Percentiles rank a stretch among this genome's conserved stretches.
Evolutionary conservation across 2,113 vertebrate species (phyloP).

Genomic region (Melospiza melodia): DNA sequence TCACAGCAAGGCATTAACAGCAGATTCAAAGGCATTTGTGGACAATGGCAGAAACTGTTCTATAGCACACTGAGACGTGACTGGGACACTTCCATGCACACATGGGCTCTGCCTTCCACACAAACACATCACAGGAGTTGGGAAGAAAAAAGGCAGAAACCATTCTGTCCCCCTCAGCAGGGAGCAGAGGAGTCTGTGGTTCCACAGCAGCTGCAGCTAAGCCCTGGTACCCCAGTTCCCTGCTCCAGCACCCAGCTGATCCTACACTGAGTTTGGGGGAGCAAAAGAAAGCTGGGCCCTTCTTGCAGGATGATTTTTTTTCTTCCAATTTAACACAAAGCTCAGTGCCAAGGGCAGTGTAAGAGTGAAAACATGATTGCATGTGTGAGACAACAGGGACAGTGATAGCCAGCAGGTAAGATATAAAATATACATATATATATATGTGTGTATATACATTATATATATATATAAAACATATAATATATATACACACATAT

Average conservation of each 20-base stretch:
- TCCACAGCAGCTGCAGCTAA: neutral
- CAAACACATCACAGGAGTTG: neutral
- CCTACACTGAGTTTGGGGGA: neutral
- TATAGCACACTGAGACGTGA: neutral
- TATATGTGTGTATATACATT: too few relatives aligned
- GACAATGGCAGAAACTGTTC: neutral
- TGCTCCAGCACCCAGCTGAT: neutral
- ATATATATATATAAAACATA: too few relatives aligned
- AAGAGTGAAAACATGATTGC: neutral
- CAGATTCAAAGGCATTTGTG: neutral
- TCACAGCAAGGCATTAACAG: neutral
- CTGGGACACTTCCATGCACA: neutral
- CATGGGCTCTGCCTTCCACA: neutral
- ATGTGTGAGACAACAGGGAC: neutral
- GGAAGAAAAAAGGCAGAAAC: slow-evolving; percentile 15
- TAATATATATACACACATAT: too few relatives aligned
- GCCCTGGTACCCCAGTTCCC: neutral
- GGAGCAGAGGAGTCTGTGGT: neutral
- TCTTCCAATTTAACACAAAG: neutral
- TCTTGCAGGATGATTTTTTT: neutral
- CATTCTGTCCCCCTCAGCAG: neutral
- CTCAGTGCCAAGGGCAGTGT: neutral
- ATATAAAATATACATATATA: neutral
- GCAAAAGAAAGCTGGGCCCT: neutral
- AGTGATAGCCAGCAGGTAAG: neutral